Conservation (phyloP, 2,888 invertebrate species). For the Lutraria lutraria region DNA sequence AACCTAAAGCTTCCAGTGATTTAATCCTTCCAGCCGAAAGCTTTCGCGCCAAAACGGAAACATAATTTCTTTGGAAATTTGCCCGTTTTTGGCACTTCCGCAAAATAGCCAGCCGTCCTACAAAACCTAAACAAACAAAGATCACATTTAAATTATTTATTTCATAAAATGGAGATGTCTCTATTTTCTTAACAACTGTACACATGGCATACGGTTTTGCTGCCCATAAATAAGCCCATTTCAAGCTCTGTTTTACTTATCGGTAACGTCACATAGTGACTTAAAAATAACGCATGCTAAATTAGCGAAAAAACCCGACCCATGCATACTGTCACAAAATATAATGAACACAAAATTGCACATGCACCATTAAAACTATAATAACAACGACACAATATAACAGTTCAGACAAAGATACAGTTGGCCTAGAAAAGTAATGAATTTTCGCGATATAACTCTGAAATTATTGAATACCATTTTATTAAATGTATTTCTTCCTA, state of each 20-base stretch:
- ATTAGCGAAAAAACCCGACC: slow-evolving; percentile 24
- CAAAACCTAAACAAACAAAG: slow-evolving; percentile 76
- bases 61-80: slow-evolving; percentile 84
- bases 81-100: slow-evolving; percentile 80
- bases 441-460: background rate
- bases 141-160: slow-evolving; percentile 16
- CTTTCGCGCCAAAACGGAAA: slow-evolving; percentile 89
- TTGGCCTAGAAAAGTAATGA: background rate
- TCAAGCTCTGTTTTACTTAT: background rate
- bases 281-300: background rate
- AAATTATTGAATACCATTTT: too few species aligned
- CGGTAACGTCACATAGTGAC: background rate
- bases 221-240: background rate
- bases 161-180: background rate
- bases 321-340: slow-evolving; percentile 40
- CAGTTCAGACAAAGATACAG: background rate
- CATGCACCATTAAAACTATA: slow-evolving; percentile 32
- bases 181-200: background rate
- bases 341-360: slow-evolving; percentile 13
- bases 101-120: slow-evolving; percentile 80
- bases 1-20: slow-evolving; percentile 75
- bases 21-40: slow-evolving; percentile 90
- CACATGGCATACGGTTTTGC: background rate
- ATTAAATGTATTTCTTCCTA: too few species aligned
- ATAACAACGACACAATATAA: slow-evolving; percentile 26